phyloP scores from a whole-genome alignment of 2,888 invertebrate species.

The Caradrina clavipalpis region DNA sequence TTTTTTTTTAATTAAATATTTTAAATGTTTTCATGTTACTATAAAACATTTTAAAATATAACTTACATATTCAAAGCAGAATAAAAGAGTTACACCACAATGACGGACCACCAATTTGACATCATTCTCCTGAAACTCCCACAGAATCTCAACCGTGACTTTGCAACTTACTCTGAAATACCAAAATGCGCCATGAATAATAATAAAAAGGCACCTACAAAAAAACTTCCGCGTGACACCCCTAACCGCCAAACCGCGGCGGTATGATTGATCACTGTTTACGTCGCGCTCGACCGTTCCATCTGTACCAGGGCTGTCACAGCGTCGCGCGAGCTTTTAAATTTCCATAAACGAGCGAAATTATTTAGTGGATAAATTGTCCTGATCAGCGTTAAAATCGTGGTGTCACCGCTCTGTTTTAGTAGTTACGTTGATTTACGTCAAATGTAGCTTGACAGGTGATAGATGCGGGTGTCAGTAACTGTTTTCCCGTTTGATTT shows the following conservation, averaged over 20 bases:
- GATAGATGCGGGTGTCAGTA: neutral
- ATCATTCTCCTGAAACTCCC: constrained; percentile 17
- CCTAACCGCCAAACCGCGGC: constrained; percentile 51
- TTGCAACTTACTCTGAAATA: constrained; percentile 43
- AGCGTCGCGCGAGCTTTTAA: constrained; percentile 54
- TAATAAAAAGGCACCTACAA: constrained; percentile 42
- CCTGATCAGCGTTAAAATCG: constrained; percentile 27
- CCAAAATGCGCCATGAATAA: constrained; percentile 54
- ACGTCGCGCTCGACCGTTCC: constrained; percentile 57
- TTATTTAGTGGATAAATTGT: constrained; percentile 58
- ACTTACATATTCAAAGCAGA: too few relatives aligned
- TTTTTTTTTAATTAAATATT: too few relatives aligned
- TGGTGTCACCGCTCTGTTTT: constrained; percentile 21
- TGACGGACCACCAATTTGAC: constrained; percentile 16
- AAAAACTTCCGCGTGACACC: constrained; percentile 52
- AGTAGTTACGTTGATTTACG: constrained; percentile 1
- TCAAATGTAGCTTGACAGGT: constrained; percentile 9
- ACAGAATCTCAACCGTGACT: constrained; percentile 25
- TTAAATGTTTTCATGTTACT: too few relatives aligned
- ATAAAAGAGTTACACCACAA: neutral
- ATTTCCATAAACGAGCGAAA: constrained; percentile 61
- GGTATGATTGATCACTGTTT: constrained; percentile 65
- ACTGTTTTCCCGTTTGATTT: constrained; percentile 4
- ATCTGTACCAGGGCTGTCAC: constrained; percentile 59
- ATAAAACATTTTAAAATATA: too few relatives aligned